Conservation (phyloP, 2,113 vertebrate species). For the Manacus vitellinus region DNA sequence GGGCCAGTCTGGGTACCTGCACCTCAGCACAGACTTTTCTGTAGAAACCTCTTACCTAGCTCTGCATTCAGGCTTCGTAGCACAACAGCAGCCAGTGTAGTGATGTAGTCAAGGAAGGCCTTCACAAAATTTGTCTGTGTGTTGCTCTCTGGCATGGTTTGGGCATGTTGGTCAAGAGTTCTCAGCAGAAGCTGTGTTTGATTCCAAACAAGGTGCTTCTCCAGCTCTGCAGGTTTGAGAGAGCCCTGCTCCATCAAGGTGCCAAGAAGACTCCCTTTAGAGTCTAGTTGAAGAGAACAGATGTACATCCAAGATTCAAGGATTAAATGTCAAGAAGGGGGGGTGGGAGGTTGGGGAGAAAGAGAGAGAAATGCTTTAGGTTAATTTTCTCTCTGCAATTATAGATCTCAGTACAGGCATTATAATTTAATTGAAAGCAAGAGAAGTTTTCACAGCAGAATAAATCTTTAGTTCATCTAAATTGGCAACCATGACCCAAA, state of each 20-base stretch:
- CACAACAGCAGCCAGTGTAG: slow-evolving; percentile 82
- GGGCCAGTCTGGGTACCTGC: neutral
- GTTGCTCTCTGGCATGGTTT: slow-evolving; percentile 1
- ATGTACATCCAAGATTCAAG: neutral
- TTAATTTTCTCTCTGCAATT: neutral
- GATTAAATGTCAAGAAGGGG: neutral
- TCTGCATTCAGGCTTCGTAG: slow-evolving; percentile 86
- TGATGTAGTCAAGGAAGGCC: slow-evolving; percentile 85
- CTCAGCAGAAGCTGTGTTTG: slow-evolving; percentile 86
- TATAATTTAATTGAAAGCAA: neutral
- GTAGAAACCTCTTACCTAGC: slow-evolving; percentile 68
- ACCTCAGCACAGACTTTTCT: neutral
- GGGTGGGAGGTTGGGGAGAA: accelerated
- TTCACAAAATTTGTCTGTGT: slow-evolving; percentile 79
- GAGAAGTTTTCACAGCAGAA: neutral
- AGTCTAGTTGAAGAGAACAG: slow-evolving; percentile 61
- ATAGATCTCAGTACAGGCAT: neutral
- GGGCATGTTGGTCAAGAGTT: slow-evolving; percentile 78
- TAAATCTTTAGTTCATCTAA: neutral
- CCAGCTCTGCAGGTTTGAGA: slow-evolving; percentile 82
- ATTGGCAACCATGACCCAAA: neutral
- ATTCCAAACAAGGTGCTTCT: slow-evolving; percentile 81
- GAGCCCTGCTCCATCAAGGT: slow-evolving; percentile 84
- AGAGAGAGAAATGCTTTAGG: neutral
- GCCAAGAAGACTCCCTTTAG: slow-evolving; percentile 73